These are phyloP conservation scores for Anthopleura sola DNA, from an alignment of 64 coral and sea anemone genomes.

Conservation along the genomic window DNA sequence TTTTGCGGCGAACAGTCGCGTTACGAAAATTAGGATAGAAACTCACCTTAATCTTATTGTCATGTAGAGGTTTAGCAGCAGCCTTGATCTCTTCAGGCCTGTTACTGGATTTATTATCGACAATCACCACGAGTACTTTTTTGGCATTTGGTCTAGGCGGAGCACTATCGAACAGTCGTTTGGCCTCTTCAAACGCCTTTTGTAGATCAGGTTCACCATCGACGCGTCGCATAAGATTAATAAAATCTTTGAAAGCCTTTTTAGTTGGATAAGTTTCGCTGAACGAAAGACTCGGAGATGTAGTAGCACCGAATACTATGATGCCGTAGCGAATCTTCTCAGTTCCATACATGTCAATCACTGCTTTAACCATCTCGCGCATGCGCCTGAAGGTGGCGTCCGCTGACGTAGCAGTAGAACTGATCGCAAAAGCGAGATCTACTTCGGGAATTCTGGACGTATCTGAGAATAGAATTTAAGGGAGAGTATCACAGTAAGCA, in stretches of 20 bases:
- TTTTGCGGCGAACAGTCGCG: too few species aligned
- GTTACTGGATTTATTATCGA: slow-evolving; percentile 54
- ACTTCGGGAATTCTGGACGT: slow-evolving; percentile 30
- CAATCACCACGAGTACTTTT: slow-evolving; percentile 66
- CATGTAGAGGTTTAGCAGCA: slow-evolving; percentile 29
- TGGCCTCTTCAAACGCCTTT: slow-evolving; percentile 47
- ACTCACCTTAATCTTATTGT: slow-evolving; percentile 23
- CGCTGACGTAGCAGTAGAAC: slow-evolving; percentile 35
- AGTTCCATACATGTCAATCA: slow-evolving; percentile 59
- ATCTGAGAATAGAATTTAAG: background rate
- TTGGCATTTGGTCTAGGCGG: slow-evolving; percentile 53
- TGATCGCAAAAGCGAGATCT: slow-evolving; percentile 78
- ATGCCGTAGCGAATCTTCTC: slow-evolving; percentile 72
- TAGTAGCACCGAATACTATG: slow-evolving; percentile 45
- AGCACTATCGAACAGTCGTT: slow-evolving; percentile 25
- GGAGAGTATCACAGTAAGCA: background rate
- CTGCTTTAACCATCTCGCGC: slow-evolving; percentile 50
- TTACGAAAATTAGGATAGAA: too few species aligned
- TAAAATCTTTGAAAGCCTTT: slow-evolving; percentile 21
- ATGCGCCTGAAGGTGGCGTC: slow-evolving; percentile 68
- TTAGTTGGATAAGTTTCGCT: slow-evolving; percentile 23
- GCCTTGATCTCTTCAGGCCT: slow-evolving; percentile 22
- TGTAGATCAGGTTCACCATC: slow-evolving; percentile 53
- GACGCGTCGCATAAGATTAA: slow-evolving; percentile 33
- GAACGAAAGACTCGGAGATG: slow-evolving; percentile 32